phyloP scores from a whole-genome alignment of 2,113 vertebrate genomes.

The Rallus limicola region DNA sequence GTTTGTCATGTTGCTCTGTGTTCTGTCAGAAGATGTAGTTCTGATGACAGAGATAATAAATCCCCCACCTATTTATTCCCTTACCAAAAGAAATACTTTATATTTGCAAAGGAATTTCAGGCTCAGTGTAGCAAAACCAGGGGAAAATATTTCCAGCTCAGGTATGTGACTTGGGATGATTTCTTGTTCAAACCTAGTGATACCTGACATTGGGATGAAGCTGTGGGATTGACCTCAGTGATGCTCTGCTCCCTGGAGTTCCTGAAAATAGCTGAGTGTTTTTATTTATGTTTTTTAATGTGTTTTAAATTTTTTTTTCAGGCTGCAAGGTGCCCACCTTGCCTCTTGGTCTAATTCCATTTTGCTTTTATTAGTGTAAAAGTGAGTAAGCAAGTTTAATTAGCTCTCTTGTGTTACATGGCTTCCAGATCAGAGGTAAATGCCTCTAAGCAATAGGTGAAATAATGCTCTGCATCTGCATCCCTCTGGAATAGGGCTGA shows the following conservation, averaged over 20 bases:
- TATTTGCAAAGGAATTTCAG: neutral
- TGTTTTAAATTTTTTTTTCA: neutral
- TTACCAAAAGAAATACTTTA: neutral
- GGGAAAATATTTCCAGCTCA: neutral
- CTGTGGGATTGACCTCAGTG: neutral
- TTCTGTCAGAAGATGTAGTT: neutral
- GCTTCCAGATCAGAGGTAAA: neutral
- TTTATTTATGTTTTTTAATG: too few relatives aligned
- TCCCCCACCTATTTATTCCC: neutral
- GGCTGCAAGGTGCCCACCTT: neutral
- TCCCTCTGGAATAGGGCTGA: neutral
- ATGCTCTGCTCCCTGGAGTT: neutral
- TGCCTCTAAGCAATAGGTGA: neutral
- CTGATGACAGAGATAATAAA: neutral
- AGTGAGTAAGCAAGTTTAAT: neutral
- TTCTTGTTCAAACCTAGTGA: neutral
- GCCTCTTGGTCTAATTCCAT: neutral
- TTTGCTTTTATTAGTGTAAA: neutral
- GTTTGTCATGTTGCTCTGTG: accelerated
- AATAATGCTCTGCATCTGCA: neutral
- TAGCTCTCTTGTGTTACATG: neutral
- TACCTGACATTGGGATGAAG: accelerated
- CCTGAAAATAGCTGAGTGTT: neutral
- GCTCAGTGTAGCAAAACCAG: neutral
- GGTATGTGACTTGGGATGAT: neutral